A percentile compares a stretch with the other conserved stretches of the same genome.
phyloP scores from a whole-genome alignment of 2,797 vertebrate species.

The Mormyrus hasselquistii region DNA sequence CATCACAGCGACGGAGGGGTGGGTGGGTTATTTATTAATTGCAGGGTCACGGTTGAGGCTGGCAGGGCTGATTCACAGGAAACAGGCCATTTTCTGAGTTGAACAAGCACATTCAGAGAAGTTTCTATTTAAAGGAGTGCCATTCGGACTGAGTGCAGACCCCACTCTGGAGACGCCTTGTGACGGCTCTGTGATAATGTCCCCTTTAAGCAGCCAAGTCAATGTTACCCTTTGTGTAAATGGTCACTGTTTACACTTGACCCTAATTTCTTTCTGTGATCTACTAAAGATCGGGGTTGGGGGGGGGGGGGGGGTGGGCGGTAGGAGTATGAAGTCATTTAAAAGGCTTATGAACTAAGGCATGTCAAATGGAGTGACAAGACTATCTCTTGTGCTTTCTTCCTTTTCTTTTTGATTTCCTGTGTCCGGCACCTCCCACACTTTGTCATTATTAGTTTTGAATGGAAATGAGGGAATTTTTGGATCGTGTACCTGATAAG shows the following conservation, averaged over 20 bases:
- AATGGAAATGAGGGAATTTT: not conserved
- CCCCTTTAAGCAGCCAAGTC: not conserved
- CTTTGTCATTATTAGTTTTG: not conserved
- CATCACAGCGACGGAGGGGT: not conserved
- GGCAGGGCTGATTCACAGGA: not conserved
- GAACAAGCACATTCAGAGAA: not conserved
- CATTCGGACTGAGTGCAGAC: not conserved
- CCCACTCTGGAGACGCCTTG: not conserved
- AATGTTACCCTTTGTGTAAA: not conserved
- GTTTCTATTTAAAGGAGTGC: not conserved
- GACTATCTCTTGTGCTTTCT: not conserved
- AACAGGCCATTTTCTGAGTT: not conserved
- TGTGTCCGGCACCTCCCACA: not conserved
- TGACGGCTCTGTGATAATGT: not conserved
- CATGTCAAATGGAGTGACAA: not conserved
- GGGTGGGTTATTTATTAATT: not conserved
- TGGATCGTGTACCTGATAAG: not conserved
- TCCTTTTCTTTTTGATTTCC: not conserved
- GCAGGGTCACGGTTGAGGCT: not conserved
- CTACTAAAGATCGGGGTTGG: not conserved
- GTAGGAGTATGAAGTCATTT: not conserved
- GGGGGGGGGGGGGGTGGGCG: not conserved
- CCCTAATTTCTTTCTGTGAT: not conserved
- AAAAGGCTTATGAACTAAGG: slow-evolving; percentile 1
- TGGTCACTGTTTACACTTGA: not conserved